Evolutionary conservation across 2,113 vertebrate genomes (phyloP).

Genomic region (Nymphicus hollandicus): DNA sequence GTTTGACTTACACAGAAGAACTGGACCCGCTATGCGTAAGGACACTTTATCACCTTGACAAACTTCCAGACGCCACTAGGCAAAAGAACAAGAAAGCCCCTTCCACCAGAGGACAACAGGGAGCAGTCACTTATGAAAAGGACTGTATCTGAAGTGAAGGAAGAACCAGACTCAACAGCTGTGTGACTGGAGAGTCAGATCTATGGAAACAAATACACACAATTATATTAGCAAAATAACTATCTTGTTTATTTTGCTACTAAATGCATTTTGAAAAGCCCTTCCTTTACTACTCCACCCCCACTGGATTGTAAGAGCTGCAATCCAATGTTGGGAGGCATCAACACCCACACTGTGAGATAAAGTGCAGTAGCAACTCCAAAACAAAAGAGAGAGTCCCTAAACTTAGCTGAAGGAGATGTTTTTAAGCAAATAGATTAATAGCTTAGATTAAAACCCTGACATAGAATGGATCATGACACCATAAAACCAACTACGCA

Average conservation of each 20-base stretch:
- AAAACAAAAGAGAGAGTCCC: background rate
- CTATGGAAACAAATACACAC: background rate
- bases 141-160: background rate
- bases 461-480: background rate
- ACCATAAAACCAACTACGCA: background rate
- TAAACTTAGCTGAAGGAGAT: background rate
- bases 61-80: background rate
- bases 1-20: background rate
- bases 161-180: background rate
- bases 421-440: background rate
- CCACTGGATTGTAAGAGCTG: background rate
- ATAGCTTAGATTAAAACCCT: background rate
- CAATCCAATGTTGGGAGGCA: background rate
- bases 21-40: background rate
- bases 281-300: background rate
- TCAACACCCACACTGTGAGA: background rate
- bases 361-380: background rate
- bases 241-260: background rate
- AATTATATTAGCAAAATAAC: background rate
- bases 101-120: background rate
- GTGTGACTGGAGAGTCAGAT: background rate
- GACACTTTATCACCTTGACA: background rate
- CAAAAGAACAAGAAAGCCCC: background rate
- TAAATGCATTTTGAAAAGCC: background rate
- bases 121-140: background rate